Conservation (phyloP, 2,888 invertebrate species). For the Diplazon laetatorius region DNA sequence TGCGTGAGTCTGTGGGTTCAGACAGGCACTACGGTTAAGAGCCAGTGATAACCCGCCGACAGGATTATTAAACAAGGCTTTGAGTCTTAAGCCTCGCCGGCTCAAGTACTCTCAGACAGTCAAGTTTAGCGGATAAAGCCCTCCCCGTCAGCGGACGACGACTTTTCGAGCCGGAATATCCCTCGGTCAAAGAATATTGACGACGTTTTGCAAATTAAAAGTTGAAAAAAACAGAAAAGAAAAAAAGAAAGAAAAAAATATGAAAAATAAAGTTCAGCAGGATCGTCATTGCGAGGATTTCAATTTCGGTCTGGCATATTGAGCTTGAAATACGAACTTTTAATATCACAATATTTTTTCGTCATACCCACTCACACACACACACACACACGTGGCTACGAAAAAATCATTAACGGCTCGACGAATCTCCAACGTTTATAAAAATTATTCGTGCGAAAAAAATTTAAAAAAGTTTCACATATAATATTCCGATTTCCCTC, state of each 20-base stretch:
- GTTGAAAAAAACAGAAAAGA: not conserved
- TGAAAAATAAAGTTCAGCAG: constrained; percentile 13
- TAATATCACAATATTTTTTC: constrained; percentile 29
- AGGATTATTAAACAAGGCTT: constrained; percentile 65
- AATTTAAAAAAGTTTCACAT: constrained; percentile 15
- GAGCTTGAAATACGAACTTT: constrained; percentile 35
- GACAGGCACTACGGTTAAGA: constrained; percentile 26
- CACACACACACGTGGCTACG: too few relatives aligned
- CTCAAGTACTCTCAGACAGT: constrained; percentile 48
- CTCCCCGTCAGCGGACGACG: constrained; percentile 1
- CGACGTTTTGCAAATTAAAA: constrained; percentile 24
- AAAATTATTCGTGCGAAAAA: constrained; percentile 24
- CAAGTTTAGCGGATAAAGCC: constrained; percentile 45
- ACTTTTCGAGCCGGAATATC: constrained; percentile 22
- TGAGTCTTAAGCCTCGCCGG: constrained; percentile 53
- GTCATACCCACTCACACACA: not conserved
- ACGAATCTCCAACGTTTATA: not conserved
- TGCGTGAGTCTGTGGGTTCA: not conserved
- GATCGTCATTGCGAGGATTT: constrained; percentile 12
- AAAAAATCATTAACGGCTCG: constrained; percentile 24
- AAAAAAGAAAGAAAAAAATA: too few relatives aligned
- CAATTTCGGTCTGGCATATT: constrained; percentile 2
- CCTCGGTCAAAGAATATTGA: constrained; percentile 37
- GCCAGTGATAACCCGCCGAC: constrained; percentile 57
- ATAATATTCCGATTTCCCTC: not conserved